A percentile compares a stretch with the other conserved stretches of the same genome.
phyloP scores from a whole-genome alignment of 2,113 vertebrate genomes.

The Calypte anna region DNA sequence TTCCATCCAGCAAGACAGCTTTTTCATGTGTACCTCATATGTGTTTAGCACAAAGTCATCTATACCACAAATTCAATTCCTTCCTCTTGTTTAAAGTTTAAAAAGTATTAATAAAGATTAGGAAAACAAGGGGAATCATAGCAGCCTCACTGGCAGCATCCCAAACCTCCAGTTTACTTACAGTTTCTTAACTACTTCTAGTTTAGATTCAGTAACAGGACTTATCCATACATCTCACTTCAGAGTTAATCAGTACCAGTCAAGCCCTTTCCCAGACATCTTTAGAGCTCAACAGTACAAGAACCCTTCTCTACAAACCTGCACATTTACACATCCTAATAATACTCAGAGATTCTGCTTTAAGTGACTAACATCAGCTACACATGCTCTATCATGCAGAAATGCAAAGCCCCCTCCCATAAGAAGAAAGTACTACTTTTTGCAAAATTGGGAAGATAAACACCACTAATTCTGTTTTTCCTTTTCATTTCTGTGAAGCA shows the following conservation, averaged over 20 bases:
- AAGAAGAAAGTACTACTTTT: background rate
- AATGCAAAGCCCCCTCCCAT: background rate
- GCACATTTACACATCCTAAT: accelerated
- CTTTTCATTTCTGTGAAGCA: background rate
- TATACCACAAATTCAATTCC: background rate
- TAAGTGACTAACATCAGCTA: background rate
- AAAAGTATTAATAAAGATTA: background rate
- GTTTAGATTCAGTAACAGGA: background rate
- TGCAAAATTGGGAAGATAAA: background rate
- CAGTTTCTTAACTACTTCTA: background rate
- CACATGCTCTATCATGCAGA: accelerated
- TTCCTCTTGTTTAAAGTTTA: background rate
- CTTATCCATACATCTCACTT: background rate
- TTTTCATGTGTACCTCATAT: accelerated
- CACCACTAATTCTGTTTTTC: background rate
- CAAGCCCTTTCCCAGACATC: background rate
- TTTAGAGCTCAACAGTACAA: background rate
- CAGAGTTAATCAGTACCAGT: background rate
- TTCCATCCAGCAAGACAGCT: background rate
- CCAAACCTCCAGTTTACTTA: background rate
- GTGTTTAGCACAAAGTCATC: background rate
- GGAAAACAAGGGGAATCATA: background rate
- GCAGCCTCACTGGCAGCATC: background rate
- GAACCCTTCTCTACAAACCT: background rate
- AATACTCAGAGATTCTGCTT: background rate